Evolutionary conservation across 2,797 vertebrate genomes (phyloP).

Genomic region (Molothrus aeneus): DNA sequence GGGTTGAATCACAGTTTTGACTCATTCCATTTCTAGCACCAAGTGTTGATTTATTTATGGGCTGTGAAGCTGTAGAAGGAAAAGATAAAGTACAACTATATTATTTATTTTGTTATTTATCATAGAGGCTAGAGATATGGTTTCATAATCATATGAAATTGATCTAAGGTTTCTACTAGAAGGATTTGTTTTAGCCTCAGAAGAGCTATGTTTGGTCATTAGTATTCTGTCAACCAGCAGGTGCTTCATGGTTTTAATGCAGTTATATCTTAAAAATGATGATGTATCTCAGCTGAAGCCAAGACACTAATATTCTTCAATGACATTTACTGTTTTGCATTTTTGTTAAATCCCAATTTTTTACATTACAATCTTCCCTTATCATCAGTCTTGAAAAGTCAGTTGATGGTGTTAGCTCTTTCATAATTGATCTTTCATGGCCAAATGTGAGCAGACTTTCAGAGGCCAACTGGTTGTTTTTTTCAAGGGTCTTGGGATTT

Average conservation of each 20-base stretch:
- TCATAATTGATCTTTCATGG: not conserved
- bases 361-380: not conserved
- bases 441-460: not conserved
- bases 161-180: not conserved
- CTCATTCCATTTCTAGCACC: not conserved
- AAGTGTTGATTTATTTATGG: conserved; percentile 29
- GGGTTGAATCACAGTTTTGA: conserved; percentile 18
- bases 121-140: not conserved
- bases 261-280: not conserved
- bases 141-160: not conserved
- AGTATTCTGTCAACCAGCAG: not conserved
- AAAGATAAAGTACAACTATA: not conserved
- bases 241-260: not conserved
- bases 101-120: conserved; percentile 36
- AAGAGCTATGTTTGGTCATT: not conserved
- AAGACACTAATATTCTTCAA: not conserved
- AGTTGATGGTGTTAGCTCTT: not conserved
- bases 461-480: not conserved
- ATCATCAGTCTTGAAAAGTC: not conserved
- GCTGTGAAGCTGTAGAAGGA: not conserved
- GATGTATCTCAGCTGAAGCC: not conserved
- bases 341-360: not conserved
- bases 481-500: not conserved
- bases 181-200: not conserved
- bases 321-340: not conserved